Percentiles rank a stretch among this genome's conserved stretches.
Evolutionary conservation across 2,888 invertebrate genomes (phyloP).

Genomic region (Arge pagana): DNA sequence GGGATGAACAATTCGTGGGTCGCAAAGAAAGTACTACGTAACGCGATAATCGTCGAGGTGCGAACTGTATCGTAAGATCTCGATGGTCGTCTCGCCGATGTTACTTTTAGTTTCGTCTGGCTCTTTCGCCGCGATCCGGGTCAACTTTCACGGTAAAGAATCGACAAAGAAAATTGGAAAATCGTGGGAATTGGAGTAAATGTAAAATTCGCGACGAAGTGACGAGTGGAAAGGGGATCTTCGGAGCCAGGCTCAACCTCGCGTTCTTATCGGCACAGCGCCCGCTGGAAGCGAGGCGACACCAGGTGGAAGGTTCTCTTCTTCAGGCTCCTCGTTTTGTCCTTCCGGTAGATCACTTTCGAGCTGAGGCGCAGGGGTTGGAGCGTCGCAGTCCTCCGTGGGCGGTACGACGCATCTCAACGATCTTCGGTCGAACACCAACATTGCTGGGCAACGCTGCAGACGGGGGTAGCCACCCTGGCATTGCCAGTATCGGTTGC

Average conservation of each 20-base stretch:
- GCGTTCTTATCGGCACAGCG: conserved; percentile 52
- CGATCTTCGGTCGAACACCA: conserved; percentile 84
- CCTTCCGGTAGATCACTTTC: conserved; percentile 51
- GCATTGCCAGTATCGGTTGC: conserved; percentile 94
- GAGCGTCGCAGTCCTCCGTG: conserved; percentile 86
- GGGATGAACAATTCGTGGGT: conserved; percentile 29
- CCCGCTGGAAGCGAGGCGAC: conserved; percentile 53
- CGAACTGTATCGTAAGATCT: too few relatives aligned
- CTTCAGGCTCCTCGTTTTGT: conserved; percentile 53
- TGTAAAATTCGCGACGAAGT: too few relatives aligned
- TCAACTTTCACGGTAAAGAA: too few relatives aligned
- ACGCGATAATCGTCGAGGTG: too few relatives aligned
- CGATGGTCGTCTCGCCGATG: too few relatives aligned
- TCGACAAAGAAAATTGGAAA: too few relatives aligned
- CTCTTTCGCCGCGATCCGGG: too few relatives aligned
- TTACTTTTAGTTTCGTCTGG: too few relatives aligned
- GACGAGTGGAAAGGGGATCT: too few relatives aligned
- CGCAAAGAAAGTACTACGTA: conserved; percentile 2
- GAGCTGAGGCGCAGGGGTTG: conserved; percentile 69
- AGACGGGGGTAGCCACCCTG: conserved; percentile 91
- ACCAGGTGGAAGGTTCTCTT: conserved; percentile 55
- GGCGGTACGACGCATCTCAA: conserved; percentile 86
- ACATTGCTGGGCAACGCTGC: conserved; percentile 87
- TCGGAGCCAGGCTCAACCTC: conserved; percentile 52
- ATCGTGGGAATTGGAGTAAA: too few relatives aligned